Percentiles rank a stretch among this genome's conserved stretches.
phyloP scores from a whole-genome alignment of 2,888 invertebrate species.

The Platerodrilus igneus region DNA sequence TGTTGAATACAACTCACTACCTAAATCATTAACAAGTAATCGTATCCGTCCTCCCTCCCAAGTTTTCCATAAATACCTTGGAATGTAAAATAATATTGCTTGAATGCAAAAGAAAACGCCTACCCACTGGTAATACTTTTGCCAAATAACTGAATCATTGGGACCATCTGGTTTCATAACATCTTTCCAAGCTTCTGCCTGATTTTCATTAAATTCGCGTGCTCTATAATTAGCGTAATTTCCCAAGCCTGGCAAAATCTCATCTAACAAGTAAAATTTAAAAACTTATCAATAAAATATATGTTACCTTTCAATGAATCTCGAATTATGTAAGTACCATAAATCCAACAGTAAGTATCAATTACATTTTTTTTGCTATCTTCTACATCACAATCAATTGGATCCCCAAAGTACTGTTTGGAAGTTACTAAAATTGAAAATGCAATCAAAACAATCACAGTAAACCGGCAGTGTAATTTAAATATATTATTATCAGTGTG shows the following conservation, averaged over 20 bases:
- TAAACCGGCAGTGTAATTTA: constrained; percentile 68
- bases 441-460: constrained; percentile 65
- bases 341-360: constrained; percentile 76
- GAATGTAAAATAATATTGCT: constrained; percentile 63
- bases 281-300: constrained; percentile 10
- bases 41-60: constrained; percentile 65
- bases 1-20: constrained; percentile 40
- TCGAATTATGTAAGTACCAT: constrained; percentile 63
- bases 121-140: constrained; percentile 70
- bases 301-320: constrained; percentile 46
- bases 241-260: constrained; percentile 48
- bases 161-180: constrained; percentile 6
- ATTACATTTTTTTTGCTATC: constrained; percentile 58
- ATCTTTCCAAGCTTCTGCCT: constrained; percentile 12
- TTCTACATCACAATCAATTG: constrained; percentile 67
- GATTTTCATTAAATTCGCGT: constrained; percentile 45
- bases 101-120: constrained; percentile 64
- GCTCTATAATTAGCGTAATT: constrained; percentile 38
- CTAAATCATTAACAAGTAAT: constrained; percentile 57
- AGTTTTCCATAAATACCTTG: constrained; percentile 66
- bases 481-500: constrained; percentile 74
- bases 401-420: constrained; percentile 82
- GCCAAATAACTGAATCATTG: constrained; percentile 53
- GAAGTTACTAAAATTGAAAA: constrained; percentile 72
- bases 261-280: constrained; percentile 24